Evolutionary conservation across 2,888 invertebrate genomes (phyloP), one percentile per base, ranked within the genome.

Genomic region (Notodonta ziczac): DNA sequence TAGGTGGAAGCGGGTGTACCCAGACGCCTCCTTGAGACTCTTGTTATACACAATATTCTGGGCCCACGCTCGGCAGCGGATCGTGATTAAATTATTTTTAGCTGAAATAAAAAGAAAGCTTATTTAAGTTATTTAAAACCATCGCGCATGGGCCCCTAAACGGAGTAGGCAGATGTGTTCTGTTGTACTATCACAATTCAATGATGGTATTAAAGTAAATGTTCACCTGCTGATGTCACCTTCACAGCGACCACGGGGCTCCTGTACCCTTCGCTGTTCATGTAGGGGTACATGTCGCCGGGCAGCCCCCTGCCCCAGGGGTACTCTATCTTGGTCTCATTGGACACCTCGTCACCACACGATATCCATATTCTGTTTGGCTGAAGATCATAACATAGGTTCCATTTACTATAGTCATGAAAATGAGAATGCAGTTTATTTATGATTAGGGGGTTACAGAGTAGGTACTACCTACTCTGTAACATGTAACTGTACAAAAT

Each of bases 321-420:
- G 72, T 89, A 93, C 70, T 87, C 85, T 50, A 69, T 67, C 0
- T 82, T 83, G 0, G 71, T 69, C 80, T 90, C 74, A 80, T 90
- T 72, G 94, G 95, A 65, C n/a, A 95, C 91, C 85, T 97, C 96
- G 55, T 98, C 98, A 69, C 94, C 89, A 83, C 98, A 98, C 4
- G 96, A 96, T 54, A 98, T 90, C 96, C 98, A 98, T 12, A 98
- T 93, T 85, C 96, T 95, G 62, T 95, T 86, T 44, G 90, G 90
- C 94, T 95, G 76, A 5, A 73, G 50, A 50, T 9, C n/a, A 48
- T 48, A 48, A 14, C 6, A 35, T 35, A 24, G 24, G 35, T 35
- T 35, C 35, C 4, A 35, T 35, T 35, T 3, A 35, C 35, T 35
- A 24, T 24, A 35, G 4, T 35, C 35, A 35, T 35, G 7, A 35